These are phyloP conservation scores for Agrotis segetum DNA, from an alignment of 2,888 invertebrate species.

Conservation along the genomic window DNA sequence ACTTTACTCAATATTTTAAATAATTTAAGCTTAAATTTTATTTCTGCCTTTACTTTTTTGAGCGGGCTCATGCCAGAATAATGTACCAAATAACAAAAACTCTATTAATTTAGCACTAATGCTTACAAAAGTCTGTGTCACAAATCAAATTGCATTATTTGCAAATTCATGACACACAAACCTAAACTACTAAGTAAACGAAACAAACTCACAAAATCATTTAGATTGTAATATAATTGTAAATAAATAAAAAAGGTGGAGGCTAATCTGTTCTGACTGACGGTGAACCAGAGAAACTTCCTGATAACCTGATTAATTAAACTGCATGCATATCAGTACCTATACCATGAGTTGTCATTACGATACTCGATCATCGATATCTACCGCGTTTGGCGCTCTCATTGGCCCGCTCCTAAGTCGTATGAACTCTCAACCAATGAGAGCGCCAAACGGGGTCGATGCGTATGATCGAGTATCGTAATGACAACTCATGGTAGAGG, in stretches of 20 bases:
- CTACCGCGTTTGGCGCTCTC: too few species aligned
- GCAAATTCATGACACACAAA: conserved; percentile 27
- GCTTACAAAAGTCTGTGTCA: conserved; percentile 36
- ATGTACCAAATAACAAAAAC: background rate
- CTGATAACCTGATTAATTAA: conserved; percentile 45
- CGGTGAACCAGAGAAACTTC: conserved; percentile 49
- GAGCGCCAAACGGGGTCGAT: too few species aligned
- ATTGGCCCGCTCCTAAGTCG: too few species aligned
- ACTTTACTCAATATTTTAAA: conserved; percentile 8
- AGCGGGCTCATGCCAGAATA: background rate
- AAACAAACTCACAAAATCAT: conserved; percentile 5
- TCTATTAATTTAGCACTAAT: conserved; percentile 23
- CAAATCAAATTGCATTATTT: conserved; percentile 32
- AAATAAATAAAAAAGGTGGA: conserved; percentile 43
- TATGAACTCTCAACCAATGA: too few species aligned
- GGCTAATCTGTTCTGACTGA: conserved; percentile 58
- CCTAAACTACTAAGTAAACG: conserved; percentile 30
- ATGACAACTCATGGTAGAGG: too few species aligned
- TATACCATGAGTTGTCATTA: too few species aligned
- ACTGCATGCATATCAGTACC: conserved; percentile 57
- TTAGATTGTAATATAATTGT: conserved; percentile 11
- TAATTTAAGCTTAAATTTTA: conserved; percentile 17
- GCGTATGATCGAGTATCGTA: too few species aligned
- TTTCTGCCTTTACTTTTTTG: conserved; percentile 15
- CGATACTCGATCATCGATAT: too few species aligned